A percentile compares a stretch with the other conserved stretches of the same genome.
These are phyloP conservation scores for Sarotherodon lohbergeri DNA, from an alignment of 2,113 vertebrate genomes.

Conservation along the genomic window DNA sequence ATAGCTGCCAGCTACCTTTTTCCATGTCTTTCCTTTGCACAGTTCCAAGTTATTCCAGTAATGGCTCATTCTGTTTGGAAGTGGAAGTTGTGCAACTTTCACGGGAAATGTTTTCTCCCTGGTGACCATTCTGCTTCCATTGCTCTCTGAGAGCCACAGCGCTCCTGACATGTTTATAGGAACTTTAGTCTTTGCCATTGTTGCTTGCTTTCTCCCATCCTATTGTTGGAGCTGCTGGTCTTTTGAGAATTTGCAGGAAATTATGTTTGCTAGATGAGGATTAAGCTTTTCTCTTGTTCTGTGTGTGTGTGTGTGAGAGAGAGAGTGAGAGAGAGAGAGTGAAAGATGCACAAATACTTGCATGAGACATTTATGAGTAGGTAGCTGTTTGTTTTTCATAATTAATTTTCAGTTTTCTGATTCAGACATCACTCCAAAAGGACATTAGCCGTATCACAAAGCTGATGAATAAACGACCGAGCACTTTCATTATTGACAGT, in stretches of 20 bases:
- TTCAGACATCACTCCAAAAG: not conserved
- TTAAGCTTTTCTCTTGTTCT: not conserved
- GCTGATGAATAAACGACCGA: not conserved
- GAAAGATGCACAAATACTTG: not conserved
- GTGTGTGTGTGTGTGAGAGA: not conserved
- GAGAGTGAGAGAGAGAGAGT: not conserved
- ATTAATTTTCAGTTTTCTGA: not conserved
- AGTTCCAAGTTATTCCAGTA: not conserved
- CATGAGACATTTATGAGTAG: not conserved
- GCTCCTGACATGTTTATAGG: conserved; percentile 45
- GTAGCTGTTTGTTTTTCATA: not conserved
- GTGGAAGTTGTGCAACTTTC: conserved; percentile 32
- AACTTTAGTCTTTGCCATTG: conserved; percentile 59
- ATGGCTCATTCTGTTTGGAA: not conserved
- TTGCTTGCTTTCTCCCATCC: conserved; percentile 45
- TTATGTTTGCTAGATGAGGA: conserved; percentile 9
- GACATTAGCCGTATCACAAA: not conserved
- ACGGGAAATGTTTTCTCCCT: conserved; percentile 36
- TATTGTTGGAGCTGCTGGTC: conserved; percentile 45
- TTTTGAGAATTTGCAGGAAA: conserved; percentile 56
- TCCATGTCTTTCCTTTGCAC: not conserved
- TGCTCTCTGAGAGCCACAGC: conserved; percentile 19
- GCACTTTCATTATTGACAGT: conserved; percentile 8
- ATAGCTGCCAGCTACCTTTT: not conserved
- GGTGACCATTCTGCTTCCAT: conserved; percentile 10